Percentiles rank a stretch among this genome's conserved stretches.
phyloP scores from a whole-genome alignment of 2,888 invertebrate species.

The Priocnemis perturbator region DNA sequence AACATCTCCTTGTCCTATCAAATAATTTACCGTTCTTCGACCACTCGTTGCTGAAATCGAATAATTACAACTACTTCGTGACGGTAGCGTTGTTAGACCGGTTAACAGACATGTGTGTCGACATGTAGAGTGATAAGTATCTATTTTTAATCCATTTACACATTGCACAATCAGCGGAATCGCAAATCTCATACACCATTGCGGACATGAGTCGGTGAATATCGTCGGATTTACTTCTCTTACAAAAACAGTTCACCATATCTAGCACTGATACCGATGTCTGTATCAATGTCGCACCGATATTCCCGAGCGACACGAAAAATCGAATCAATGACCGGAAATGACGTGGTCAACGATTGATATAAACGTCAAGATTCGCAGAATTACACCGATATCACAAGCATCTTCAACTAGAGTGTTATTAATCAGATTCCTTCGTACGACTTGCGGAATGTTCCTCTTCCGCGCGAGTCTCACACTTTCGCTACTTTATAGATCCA shows the following conservation, averaged over 20 bases:
- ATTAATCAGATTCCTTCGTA: too few species aligned
- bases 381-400: too few species aligned
- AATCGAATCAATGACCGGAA: not conserved
- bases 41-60: conserved; percentile 44
- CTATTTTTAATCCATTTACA: too few species aligned
- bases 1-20: conserved; percentile 65
- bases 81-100: conserved; percentile 51
- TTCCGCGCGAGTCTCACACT: not conserved
- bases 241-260: too few species aligned
- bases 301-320: not conserved
- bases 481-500: not conserved
- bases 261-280: too few species aligned
- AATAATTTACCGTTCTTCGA: conserved; percentile 67
- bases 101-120: conserved; percentile 45
- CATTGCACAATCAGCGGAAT: too few species aligned
- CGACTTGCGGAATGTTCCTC: too few species aligned
- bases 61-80: conserved; percentile 55
- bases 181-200: too few species aligned
- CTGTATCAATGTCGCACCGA: not conserved
- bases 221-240: too few species aligned
- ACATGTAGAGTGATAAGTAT: not conserved
- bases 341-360: not conserved
- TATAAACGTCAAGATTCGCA: not conserved
- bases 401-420: not conserved
- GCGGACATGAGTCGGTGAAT: too few species aligned